Conservation (phyloP, 2,113 vertebrate species). For the rat (Rattus norvegicus) region GRCr8 NC_086032.1:36699001-36699500, state of each 20-base stretch:
- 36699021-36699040: background rate
- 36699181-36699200: background rate
- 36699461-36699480: background rate
- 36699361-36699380: slow-evolving; percentile 24
- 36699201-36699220: background rate
- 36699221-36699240: background rate
- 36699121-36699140: background rate
- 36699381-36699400: background rate
- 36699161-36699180: background rate
- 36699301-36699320: slow-evolving; percentile 41
- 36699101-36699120: background rate
- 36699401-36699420: slow-evolving; percentile 24
- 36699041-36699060: background rate
- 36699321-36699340: slow-evolving; percentile 48
- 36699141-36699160: background rate
- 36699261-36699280: background rate
- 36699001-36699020: background rate
- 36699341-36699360: slow-evolving; percentile 2
- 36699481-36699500: background rate
- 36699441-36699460: background rate
- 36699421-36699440: background rate
- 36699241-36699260: background rate
- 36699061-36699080: background rate
- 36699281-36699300: slow-evolving; percentile 30
- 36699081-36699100: background rate